Percentiles rank a stretch among this genome's conserved stretches.
These are phyloP conservation scores for Cephalopholis sonnerati DNA, from an alignment of 2,113 vertebrate species.

Conservation along the genomic window DNA sequence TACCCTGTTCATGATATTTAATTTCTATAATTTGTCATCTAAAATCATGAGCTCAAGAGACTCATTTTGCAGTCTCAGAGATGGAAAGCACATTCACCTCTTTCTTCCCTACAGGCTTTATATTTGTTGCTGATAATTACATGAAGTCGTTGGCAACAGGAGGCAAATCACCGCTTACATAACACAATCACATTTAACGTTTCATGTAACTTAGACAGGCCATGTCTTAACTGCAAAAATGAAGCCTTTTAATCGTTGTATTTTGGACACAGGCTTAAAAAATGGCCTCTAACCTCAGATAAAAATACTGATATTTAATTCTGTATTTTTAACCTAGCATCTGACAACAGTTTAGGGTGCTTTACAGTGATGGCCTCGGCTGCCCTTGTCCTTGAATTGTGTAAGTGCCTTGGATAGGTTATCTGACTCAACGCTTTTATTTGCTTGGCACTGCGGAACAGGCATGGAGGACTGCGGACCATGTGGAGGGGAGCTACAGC, in stretches of 20 bases:
- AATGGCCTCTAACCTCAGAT: neutral
- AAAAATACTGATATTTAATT: neutral
- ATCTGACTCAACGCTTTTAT: conserved; percentile 88
- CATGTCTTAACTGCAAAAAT: conserved; percentile 5
- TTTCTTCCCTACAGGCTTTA: conserved; percentile 38
- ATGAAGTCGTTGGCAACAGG: conserved; percentile 63
- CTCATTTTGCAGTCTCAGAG: conserved; percentile 18
- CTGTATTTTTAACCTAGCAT: neutral
- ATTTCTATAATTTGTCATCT: neutral
- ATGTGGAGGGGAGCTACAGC: conserved; percentile 69
- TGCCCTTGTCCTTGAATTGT: conserved; percentile 87
- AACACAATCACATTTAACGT: conserved; percentile 56
- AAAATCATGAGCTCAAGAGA: neutral
- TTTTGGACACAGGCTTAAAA: neutral
- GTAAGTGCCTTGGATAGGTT: conserved; percentile 85
- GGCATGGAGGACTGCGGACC: conserved; percentile 83
- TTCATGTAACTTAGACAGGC: conserved; percentile 12
- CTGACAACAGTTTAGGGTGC: conserved; percentile 19
- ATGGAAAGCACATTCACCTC: neutral
- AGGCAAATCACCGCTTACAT: conserved; percentile 62
- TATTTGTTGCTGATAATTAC: conserved; percentile 67
- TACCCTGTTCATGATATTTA: neutral
- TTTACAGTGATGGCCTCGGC: conserved; percentile 66
- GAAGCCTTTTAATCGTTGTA: neutral
- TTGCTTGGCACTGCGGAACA: conserved; percentile 86